phyloP scores from a whole-genome alignment of 2,113 vertebrate genomes.

The Dendropsophus ebraccatus region DNA sequence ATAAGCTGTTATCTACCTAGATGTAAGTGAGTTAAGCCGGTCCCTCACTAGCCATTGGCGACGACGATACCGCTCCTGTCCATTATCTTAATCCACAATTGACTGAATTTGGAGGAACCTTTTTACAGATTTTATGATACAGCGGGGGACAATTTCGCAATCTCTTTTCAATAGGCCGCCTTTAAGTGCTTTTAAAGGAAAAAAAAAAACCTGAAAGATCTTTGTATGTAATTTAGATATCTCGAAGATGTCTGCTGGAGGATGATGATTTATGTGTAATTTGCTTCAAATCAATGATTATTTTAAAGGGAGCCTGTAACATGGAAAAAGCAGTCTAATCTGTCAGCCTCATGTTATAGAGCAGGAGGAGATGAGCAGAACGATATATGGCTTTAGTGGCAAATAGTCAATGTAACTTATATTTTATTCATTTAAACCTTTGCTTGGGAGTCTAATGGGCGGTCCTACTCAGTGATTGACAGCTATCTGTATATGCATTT shows the following conservation, averaged over 20 bases:
- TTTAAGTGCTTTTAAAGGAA: conserved; percentile 31
- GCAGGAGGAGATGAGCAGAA: no score
- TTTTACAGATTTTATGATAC: conserved; percentile 36
- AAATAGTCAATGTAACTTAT: no score
- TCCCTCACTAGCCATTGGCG: background rate
- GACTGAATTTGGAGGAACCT: conserved; percentile 16
- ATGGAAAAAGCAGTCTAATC: no score
- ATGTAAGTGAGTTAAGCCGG: conserved; percentile 48
- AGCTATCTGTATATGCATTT: no score
- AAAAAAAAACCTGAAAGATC: background rate
- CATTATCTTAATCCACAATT: conserved; percentile 39
- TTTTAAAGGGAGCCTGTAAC: background rate
- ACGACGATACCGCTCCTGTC: background rate
- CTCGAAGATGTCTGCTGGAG: background rate
- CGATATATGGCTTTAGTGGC: no score
- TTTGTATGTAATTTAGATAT: background rate
- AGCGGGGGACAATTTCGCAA: conserved; percentile 1
- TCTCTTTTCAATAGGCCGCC: conserved; percentile 23
- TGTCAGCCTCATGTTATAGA: no score
- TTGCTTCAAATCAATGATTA: background rate
- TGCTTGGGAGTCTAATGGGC: no score
- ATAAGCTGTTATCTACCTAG: conserved; percentile 35
- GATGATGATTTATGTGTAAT: background rate
- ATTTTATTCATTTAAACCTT: no score
- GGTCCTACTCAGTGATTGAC: no score